Percentiles rank a stretch among this genome's conserved stretches.
These are phyloP conservation scores for Centropristis striata DNA, from an alignment of 2,113 vertebrate genomes.

Conservation along the genomic window DNA sequence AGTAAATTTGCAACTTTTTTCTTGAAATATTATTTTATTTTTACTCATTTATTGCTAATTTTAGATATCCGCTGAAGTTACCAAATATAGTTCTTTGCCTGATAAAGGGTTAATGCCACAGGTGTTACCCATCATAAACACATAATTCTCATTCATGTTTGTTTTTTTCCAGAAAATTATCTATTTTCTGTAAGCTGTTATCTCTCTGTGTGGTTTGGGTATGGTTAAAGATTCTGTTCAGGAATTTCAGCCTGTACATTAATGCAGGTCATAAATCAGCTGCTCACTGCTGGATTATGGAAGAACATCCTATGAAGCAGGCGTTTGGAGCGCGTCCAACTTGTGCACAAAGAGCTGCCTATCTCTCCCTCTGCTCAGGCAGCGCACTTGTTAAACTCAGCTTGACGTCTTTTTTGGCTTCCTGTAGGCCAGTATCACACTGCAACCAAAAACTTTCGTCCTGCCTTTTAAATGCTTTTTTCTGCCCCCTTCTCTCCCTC, in stretches of 20 bases:
- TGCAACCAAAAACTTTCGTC: conserved; percentile 58
- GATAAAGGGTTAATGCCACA: conserved; percentile 30
- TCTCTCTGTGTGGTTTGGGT: conserved; percentile 30
- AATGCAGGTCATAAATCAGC: conserved; percentile 82
- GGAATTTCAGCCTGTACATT: conserved; percentile 78
- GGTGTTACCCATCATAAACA: conserved; percentile 1
- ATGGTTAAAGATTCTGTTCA: conserved; percentile 62
- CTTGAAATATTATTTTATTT: too few species aligned
- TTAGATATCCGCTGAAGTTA: too few species aligned
- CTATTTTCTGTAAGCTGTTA: conserved; percentile 33
- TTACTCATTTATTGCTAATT: too few species aligned
- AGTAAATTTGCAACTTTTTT: too few species aligned
- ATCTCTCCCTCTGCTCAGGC: conserved; percentile 52
- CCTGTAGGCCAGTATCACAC: conserved; percentile 39
- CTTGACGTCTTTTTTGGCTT: conserved; percentile 60
- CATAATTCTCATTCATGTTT: neutral
- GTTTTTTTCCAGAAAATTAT: conserved; percentile 11
- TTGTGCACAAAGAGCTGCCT: conserved; percentile 73
- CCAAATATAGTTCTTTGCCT: too few species aligned
- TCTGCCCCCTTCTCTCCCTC: conserved; percentile 10
- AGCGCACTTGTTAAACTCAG: conserved; percentile 71
- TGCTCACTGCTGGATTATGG: conserved; percentile 78
- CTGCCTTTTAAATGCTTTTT: conserved; percentile 57
- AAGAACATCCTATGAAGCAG: conserved; percentile 72
- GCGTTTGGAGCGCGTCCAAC: conserved; percentile 71